phyloP scores from a whole-genome alignment of 2,888 invertebrate species.

The Coenonympha glycerion region DNA sequence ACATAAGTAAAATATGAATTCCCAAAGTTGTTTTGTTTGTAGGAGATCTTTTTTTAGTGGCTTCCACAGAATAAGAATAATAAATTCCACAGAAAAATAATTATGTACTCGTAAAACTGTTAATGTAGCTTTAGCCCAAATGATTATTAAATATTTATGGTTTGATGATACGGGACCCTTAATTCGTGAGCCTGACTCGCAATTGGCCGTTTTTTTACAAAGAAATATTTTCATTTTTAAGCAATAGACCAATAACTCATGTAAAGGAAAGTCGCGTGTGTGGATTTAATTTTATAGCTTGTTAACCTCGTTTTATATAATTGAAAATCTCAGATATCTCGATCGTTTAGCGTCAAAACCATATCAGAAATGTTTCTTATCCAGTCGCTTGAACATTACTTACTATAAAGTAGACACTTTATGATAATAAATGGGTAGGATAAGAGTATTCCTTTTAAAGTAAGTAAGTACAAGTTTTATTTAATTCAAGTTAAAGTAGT shows the following conservation, averaged over 20 bases:
- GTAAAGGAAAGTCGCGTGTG: not conserved
- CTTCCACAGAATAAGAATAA: too few relatives aligned
- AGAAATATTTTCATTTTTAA: not conserved
- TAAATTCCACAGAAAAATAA: too few relatives aligned
- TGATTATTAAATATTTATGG: too few relatives aligned
- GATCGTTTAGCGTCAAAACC: not conserved
- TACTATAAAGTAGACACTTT: not conserved
- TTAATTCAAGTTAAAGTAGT: not conserved
- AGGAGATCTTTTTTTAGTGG: too few relatives aligned
- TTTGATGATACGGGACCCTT: too few relatives aligned
- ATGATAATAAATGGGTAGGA: not conserved
- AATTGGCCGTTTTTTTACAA: too few relatives aligned
- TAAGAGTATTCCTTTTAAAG: conserved; percentile 1
- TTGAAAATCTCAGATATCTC: not conserved
- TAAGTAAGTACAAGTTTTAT: conserved; percentile 1
- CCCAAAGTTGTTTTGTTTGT: too few relatives aligned
- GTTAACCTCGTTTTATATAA: not conserved
- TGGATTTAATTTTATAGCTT: not conserved
- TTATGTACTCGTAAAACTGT: too few relatives aligned
- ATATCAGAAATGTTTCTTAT: not conserved
- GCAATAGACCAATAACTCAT: not conserved
- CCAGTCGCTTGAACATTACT: not conserved
- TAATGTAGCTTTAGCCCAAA: too few relatives aligned
- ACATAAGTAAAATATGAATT: too few relatives aligned
- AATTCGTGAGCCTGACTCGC: too few relatives aligned